Evolutionary conservation across 2,797 vertebrate genomes (phyloP).

Genomic region (Mormyrus proboscirostris): DNA sequence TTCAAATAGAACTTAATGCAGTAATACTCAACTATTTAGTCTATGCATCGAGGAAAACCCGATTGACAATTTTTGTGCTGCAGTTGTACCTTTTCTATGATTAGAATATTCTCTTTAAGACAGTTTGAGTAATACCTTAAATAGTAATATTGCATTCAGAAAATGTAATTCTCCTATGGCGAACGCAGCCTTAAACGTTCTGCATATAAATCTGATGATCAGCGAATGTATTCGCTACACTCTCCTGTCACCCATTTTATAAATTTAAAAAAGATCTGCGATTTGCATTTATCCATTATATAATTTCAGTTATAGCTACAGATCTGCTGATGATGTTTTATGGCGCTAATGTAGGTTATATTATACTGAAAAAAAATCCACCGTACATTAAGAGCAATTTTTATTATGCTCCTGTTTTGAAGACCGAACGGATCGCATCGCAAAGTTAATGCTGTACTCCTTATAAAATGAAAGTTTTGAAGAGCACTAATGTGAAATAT

Average conservation of each 20-base stretch:
- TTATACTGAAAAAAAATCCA: neutral
- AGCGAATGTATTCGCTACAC: neutral
- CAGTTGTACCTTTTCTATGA: neutral
- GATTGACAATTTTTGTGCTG: neutral
- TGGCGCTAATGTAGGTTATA: neutral
- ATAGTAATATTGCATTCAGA: neutral
- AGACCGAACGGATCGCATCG: neutral
- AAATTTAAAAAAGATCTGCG: neutral
- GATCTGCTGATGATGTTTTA: neutral
- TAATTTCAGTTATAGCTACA: neutral
- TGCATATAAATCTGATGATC: neutral
- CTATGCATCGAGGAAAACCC: neutral
- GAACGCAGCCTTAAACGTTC: neutral
- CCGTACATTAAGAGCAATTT: neutral
- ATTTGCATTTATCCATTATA: neutral
- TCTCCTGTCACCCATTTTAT: neutral
- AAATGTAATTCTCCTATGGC: neutral
- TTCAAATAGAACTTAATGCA: constrained; percentile 45
- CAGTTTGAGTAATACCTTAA: neutral
- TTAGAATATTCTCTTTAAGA: neutral
- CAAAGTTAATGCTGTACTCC: neutral
- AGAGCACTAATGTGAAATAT: neutral
- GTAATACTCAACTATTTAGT: constrained; percentile 4
- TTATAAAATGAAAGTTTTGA: neutral
- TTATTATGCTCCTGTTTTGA: neutral